Base-by-base conservation (phyloP, 2,888 invertebrate species). In the Parascotia fuliginaria region DNA sequence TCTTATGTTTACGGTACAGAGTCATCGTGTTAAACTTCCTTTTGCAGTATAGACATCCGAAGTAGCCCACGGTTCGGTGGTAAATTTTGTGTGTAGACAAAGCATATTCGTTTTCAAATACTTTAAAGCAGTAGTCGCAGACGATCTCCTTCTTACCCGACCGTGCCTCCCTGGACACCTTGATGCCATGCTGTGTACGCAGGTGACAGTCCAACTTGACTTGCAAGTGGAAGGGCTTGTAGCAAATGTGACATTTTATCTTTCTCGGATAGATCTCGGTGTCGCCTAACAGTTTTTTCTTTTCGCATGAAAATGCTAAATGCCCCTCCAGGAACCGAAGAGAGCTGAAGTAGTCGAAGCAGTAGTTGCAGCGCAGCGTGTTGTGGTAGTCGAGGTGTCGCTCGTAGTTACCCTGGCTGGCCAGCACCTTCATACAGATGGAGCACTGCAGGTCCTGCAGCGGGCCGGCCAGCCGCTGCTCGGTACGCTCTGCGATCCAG, bases 331-430 rank as follows among this genome's bases (percentile, higher is more conserved):
- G 70, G 75, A 92, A 92, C 32, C 85, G 73, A 29, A 83, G 77
- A 3, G 84, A 76, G 64, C 83, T 87, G 67, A 93, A 93, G 73
- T 86, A 89, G 42, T 89, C 89, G 52, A 83, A 89, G 68, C 92
- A 93, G 66, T 93, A 93, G 72, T 92, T 92, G 70, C 92, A 93
- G 12, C 92, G 70, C 40, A 92, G 68, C 0, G 88, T 78, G 63
- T 93, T 92, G 72, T 93, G 92, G 61, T 90, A 92, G 61, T 92
- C 92, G 31, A 93, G 75, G 58, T 93, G 92, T 16, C 92, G 77
- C 58, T 92, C 90, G 60, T 79, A 92, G 66, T 91, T 92, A n/a
- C 88, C 89, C 57, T 89, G 87, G 59, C 83, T 87, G 16, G 92
- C 90, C 15, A 93, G 76, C 3, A 90, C 74, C 62, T 92, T 93